Evolutionary conservation across 2,113 vertebrate genomes (phyloP).

Genomic region (Dicerorhinus sumatrensis): DNA sequence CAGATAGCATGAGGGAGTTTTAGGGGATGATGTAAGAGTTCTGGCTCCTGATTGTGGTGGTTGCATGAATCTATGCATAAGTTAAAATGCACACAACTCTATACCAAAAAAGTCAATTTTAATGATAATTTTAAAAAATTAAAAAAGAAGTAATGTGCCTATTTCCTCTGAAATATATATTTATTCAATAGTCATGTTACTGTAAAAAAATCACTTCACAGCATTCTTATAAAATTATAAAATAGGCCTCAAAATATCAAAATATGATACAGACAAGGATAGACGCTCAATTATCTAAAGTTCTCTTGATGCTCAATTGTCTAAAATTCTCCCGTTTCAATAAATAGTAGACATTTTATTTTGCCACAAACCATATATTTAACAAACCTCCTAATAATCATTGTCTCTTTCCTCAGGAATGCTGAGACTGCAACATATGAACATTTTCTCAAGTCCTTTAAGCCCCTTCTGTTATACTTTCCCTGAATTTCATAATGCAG

Average conservation of each 20-base stretch:
- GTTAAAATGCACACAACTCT: not conserved
- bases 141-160: not conserved
- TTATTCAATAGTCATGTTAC: not conserved
- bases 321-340: not conserved
- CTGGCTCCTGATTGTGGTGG: not conserved
- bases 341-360: not conserved
- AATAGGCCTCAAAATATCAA: not conserved
- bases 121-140: slow-evolving; percentile 26
- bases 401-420: not conserved
- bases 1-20: not conserved
- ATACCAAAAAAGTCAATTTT: not conserved
- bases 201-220: not conserved
- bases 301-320: not conserved
- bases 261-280: not conserved
- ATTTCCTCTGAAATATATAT: not conserved
- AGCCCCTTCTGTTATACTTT: slow-evolving; percentile 34
- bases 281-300: not conserved
- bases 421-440: not conserved
- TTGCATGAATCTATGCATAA: not conserved
- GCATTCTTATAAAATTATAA: not conserved
- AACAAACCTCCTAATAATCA: not conserved
- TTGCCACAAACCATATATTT: not conserved
- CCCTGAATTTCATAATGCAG: not conserved
- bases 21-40: not conserved
- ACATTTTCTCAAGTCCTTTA: not conserved